Evolutionary conservation across 2,888 invertebrate genomes (phyloP).

Genomic region (Diadegma fenestrale): DNA sequence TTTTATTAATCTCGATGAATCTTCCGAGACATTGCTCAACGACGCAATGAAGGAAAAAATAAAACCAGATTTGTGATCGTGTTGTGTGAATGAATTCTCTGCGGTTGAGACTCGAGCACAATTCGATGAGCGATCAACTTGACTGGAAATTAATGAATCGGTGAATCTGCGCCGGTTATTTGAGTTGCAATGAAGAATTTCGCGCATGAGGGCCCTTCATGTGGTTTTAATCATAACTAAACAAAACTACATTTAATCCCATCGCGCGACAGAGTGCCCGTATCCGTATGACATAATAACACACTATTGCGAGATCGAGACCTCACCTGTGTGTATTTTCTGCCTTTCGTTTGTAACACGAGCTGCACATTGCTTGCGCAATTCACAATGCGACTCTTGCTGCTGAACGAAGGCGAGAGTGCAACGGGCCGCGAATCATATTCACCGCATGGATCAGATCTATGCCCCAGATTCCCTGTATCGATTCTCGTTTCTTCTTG

Average conservation of each 20-base stretch:
- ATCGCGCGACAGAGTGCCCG: constrained; percentile 13
- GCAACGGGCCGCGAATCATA: constrained; percentile 68
- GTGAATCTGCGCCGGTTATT: constrained; percentile 47
- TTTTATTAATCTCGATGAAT: constrained; percentile 36
- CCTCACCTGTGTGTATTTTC: constrained; percentile 75
- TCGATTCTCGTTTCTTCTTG: constrained; percentile 46
- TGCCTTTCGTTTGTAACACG: constrained; percentile 75
- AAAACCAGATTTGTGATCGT: background rate
- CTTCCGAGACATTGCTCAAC: constrained; percentile 20
- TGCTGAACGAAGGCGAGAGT: constrained; percentile 57
- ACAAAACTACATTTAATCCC: background rate
- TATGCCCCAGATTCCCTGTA: constrained; percentile 49
- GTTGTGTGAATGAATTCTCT: constrained; percentile 25
- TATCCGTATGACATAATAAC: constrained; percentile 26
- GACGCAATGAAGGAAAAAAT: constrained; percentile 10
- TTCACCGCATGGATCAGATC: constrained; percentile 74
- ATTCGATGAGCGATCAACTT: constrained; percentile 43
- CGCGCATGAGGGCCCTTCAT: constrained; percentile 32
- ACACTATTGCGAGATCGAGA: constrained; percentile 55
- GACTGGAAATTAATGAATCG: constrained; percentile 48
- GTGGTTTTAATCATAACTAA: constrained; percentile 34
- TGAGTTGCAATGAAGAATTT: constrained; percentile 7
- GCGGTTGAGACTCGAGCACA: constrained; percentile 53
- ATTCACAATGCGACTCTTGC: constrained; percentile 52
- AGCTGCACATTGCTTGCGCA: constrained; percentile 79